These are phyloP conservation scores for Eupithecia subfuscata DNA, from an alignment of 2,888 invertebrate species.

Conservation along the genomic window DNA sequence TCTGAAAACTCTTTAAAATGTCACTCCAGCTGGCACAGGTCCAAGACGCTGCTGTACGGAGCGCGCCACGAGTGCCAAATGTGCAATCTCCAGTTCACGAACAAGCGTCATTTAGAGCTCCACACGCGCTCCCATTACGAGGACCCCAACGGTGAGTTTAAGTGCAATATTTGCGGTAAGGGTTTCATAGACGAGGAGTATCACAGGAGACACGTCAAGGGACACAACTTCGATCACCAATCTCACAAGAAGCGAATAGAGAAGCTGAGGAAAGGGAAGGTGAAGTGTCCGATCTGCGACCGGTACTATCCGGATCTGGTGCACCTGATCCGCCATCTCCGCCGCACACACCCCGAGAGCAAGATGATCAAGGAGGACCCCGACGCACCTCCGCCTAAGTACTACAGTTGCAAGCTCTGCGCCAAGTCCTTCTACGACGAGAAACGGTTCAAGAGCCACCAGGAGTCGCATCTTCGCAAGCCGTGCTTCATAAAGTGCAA, in stretches of 20 bases:
- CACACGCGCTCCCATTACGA: slow-evolving; percentile 80
- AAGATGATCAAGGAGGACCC: slow-evolving; percentile 82
- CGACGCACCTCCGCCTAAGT: slow-evolving; percentile 71
- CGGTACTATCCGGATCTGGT: slow-evolving; percentile 72
- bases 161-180: slow-evolving; percentile 80
- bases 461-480: slow-evolving; percentile 73
- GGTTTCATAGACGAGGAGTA: slow-evolving; percentile 81
- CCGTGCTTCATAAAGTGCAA: slow-evolving; percentile 78
- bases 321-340: slow-evolving; percentile 77
- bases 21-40: slow-evolving; percentile 76
- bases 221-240: slow-evolving; percentile 79
- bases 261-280: slow-evolving; percentile 71
- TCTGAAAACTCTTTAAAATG: slow-evolving; percentile 74
- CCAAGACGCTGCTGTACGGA: slow-evolving; percentile 72
- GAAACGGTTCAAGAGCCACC: slow-evolving; percentile 66
- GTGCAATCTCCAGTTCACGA: slow-evolving; percentile 77
- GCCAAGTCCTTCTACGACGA: slow-evolving; percentile 75
- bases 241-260: slow-evolving; percentile 73
- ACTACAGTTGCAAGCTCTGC: slow-evolving; percentile 75
- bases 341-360: slow-evolving; percentile 76
- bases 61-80: slow-evolving; percentile 76
- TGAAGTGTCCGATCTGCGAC: slow-evolving; percentile 77
- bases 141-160: slow-evolving; percentile 79
- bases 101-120: slow-evolving; percentile 74
- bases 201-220: slow-evolving; percentile 77